These are phyloP conservation scores for Callaeas wilsoni DNA, from an alignment of 2,113 vertebrate species.

Conservation along the genomic window DNA sequence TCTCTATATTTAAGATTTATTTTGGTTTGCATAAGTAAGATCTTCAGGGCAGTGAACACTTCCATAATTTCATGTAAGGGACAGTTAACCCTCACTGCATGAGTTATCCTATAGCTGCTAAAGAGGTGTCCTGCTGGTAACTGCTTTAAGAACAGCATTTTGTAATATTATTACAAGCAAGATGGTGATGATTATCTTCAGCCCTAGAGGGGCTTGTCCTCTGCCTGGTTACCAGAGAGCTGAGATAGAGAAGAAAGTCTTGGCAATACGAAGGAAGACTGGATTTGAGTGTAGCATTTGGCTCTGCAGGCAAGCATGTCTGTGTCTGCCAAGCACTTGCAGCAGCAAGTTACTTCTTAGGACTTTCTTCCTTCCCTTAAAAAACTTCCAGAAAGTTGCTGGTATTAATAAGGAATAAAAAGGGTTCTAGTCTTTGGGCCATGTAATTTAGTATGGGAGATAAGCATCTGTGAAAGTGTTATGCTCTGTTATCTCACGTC, in stretches of 20 bases:
- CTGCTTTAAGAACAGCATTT: constrained; percentile 28
- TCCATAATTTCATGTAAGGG: background rate
- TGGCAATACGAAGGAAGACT: background rate
- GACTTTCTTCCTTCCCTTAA: background rate
- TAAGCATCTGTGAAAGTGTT: background rate
- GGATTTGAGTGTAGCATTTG: background rate
- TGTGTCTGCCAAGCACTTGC: background rate
- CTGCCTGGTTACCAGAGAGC: background rate
- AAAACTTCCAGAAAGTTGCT: background rate
- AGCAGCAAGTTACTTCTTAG: background rate
- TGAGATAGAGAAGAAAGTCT: background rate
- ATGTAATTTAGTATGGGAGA: background rate
- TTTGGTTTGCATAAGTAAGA: constrained; percentile 26
- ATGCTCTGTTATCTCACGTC: background rate
- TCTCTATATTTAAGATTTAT: constrained; percentile 20
- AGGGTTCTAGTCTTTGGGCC: background rate
- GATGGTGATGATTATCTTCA: constrained; percentile 4
- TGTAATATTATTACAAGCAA: background rate
- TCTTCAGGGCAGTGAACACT: constrained; percentile 1
- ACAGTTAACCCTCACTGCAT: constrained; percentile 37
- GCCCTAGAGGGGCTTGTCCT: background rate
- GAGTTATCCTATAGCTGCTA: constrained; percentile 23
- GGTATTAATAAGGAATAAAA: background rate
- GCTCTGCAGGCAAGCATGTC: background rate
- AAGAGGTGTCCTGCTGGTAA: constrained; percentile 43